Percentiles rank a stretch among this genome's conserved stretches.
Conservation (phyloP, 92 coral and sea anemone genomes). For the Epizoanthus rinbou region DNA sequence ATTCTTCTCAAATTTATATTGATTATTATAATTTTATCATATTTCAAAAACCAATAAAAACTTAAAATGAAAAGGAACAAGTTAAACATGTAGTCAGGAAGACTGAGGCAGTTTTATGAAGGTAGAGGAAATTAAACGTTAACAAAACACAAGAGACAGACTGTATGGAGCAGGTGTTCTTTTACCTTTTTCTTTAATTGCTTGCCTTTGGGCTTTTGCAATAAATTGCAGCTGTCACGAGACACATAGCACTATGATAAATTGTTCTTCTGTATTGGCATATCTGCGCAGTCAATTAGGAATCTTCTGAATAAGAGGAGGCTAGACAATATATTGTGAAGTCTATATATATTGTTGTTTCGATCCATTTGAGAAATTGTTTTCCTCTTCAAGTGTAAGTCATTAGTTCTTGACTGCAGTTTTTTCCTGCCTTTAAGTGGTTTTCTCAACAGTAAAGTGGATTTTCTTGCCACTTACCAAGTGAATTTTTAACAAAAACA, state of each 20-base stretch:
- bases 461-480: too few relatives aligned
- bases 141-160: background rate
- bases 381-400: too few relatives aligned
- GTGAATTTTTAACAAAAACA: too few relatives aligned
- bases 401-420: too few relatives aligned
- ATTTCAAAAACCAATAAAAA: background rate
- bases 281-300: too few relatives aligned
- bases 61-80: background rate
- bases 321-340: too few relatives aligned
- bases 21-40: background rate
- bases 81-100: background rate
- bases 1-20: background rate
- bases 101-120: background rate
- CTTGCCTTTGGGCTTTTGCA: background rate
- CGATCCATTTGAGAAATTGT: too few relatives aligned
- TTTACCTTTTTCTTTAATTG: background rate
- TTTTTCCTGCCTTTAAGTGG: too few relatives aligned
- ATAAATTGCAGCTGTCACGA: conserved; percentile 22
- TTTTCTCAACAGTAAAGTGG: too few relatives aligned
- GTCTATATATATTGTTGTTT: too few relatives aligned
- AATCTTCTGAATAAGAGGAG: too few relatives aligned
- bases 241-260: background rate
- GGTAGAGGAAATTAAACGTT: background rate
- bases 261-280: background rate
- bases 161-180: conserved; percentile 13